These are phyloP conservation scores for Tenebrosternarchus preto DNA, from an alignment of 2,113 vertebrate genomes.

Conservation along the genomic window DNA sequence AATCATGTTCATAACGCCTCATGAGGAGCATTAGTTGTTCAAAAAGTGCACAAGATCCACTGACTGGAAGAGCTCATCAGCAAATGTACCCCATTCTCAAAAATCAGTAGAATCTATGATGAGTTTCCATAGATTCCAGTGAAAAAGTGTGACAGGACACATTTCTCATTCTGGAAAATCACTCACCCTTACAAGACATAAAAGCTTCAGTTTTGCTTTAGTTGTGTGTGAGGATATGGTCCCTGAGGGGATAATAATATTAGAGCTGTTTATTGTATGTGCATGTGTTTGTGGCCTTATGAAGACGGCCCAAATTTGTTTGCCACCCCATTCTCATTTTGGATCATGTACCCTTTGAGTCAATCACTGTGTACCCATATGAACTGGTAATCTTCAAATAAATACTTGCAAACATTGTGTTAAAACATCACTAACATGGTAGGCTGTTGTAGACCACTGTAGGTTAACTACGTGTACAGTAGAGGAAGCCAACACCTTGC, in stretches of 20 bases:
- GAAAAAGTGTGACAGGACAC: conserved; percentile 1
- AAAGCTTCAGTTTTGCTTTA: background rate
- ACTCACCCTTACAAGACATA: background rate
- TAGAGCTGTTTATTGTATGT: conserved; percentile 14
- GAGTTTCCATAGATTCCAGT: conserved; percentile 18
- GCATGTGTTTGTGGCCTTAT: conserved; percentile 7
- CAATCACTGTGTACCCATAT: background rate
- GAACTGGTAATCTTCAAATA: conserved; percentile 20
- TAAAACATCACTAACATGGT: conserved; percentile 6
- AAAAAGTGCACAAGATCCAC: conserved; percentile 42
- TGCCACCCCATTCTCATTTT: background rate
- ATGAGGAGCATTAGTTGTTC: conserved; percentile 31
- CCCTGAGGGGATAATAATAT: conserved; percentile 32
- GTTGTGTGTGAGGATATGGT: conserved; percentile 17
- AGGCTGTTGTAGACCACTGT: background rate
- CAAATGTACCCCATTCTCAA: conserved; percentile 10
- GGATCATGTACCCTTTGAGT: background rate
- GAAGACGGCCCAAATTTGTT: background rate
- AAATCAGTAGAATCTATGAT: conserved; percentile 4
- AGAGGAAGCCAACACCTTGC: conserved; percentile 15
- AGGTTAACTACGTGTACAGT: conserved; percentile 8
- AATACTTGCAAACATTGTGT: background rate
- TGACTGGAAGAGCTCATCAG: conserved; percentile 33
- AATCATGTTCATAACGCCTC: conserved; percentile 2
- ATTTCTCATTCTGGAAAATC: conserved; percentile 24